Percentiles rank a stretch among this genome's conserved stretches.
Evolutionary conservation across 2,888 invertebrate species (phyloP).

Genomic region (Stomorhina lunata): DNA sequence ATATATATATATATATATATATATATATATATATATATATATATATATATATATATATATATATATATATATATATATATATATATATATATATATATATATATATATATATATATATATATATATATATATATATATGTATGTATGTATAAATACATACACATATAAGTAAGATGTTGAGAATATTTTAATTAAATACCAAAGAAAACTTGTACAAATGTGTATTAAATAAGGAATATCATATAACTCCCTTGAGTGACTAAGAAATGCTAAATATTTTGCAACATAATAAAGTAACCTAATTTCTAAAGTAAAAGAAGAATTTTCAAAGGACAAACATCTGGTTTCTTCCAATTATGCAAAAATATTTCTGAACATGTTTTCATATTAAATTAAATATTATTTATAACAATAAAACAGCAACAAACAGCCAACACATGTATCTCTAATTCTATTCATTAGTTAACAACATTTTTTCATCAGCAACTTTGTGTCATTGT

Average conservation of each 20-base stretch:
- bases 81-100: too few species aligned
- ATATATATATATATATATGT: too few species aligned
- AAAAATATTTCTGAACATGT: not conserved
- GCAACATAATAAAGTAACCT: not conserved
- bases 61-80: too few species aligned
- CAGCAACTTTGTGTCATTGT: not conserved
- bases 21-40: too few species aligned
- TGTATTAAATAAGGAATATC: too few species aligned
- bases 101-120: too few species aligned
- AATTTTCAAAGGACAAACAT: too few species aligned
- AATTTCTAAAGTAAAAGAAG: not conserved
- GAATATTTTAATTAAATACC: not conserved
- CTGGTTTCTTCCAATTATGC: not conserved
- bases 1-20: too few species aligned
- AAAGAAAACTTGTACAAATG: not conserved
- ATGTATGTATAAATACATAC: too few species aligned
- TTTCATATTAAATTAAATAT: conserved; percentile 23
- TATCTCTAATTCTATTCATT: conserved; percentile 25
- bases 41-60: too few species aligned
- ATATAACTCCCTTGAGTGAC: too few species aligned
- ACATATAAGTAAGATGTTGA: too few species aligned
- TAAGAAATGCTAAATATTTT: not conserved
- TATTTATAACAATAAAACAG: conserved; percentile 27
- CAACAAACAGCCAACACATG: not conserved
- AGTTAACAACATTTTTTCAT: conserved; percentile 14